Conservation (phyloP, 2,888 invertebrate genomes). For the Baccha elongata region DNA sequence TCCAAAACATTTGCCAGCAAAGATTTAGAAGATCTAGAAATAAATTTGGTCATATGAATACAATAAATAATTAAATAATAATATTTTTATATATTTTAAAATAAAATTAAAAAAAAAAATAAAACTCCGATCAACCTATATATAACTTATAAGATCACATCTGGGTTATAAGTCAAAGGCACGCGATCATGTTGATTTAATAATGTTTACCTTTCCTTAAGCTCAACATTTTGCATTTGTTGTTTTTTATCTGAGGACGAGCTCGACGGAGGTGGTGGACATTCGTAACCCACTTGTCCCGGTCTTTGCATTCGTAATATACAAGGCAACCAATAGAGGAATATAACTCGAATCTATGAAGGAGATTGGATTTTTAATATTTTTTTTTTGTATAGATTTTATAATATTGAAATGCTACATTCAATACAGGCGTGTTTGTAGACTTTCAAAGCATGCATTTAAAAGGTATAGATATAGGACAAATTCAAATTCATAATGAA, state of each 20-base stretch:
- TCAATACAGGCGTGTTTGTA: constrained; percentile 60
- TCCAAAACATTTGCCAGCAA: constrained; percentile 97
- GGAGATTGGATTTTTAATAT: constrained; percentile 59
- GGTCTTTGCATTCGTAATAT: constrained; percentile 95
- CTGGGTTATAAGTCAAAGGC: constrained; percentile 25
- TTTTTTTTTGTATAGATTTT: constrained; percentile 23
- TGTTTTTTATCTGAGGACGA: constrained; percentile 85
- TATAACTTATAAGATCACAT: constrained; percentile 30
- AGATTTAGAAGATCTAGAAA: constrained; percentile 92
- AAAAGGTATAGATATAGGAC: constrained; percentile 70
- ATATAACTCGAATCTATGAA: constrained; percentile 92
- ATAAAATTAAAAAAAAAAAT: background rate
- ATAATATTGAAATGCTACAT: constrained; percentile 51
- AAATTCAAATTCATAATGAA: constrained; percentile 71
- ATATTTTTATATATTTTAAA: background rate
- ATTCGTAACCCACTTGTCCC: constrained; percentile 84
- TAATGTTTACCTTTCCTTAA: constrained; percentile 87
- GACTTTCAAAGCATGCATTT: constrained; percentile 68
- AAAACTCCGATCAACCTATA: constrained; percentile 35
- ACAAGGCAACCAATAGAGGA: constrained; percentile 99
- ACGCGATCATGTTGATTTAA: constrained; percentile 24
- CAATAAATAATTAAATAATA: background rate
- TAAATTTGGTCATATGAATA: constrained; percentile 10
- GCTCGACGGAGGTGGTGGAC: constrained; percentile 83
- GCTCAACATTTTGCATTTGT: constrained; percentile 90